Percentiles rank a stretch among this genome's conserved stretches.
Evolutionary conservation across 2,888 invertebrate species (phyloP).

Genomic region (Tineola bisselliella): DNA sequence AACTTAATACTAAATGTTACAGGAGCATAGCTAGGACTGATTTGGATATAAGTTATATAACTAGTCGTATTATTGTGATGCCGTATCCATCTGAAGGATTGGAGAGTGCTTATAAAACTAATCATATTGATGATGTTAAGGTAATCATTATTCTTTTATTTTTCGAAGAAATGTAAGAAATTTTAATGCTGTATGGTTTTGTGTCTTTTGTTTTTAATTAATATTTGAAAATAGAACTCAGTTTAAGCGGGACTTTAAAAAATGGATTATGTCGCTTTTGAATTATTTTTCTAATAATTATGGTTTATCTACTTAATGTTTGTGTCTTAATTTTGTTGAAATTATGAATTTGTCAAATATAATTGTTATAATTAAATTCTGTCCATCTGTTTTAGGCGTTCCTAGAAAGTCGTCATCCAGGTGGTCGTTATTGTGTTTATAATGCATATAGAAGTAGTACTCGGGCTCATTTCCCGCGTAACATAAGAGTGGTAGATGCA

Average conservation of each 20-base stretch:
- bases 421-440: slow-evolving; percentile 84
- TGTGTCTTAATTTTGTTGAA: background rate
- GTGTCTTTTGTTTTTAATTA: no score
- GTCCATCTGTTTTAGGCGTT: slow-evolving; percentile 54
- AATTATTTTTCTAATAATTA: no score
- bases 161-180: no score
- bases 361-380: background rate
- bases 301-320: no score
- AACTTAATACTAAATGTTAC: slow-evolving; percentile 36
- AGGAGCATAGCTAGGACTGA: slow-evolving; percentile 87
- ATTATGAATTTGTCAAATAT: no score
- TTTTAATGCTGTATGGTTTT: no score
- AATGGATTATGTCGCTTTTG: no score
- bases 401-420: slow-evolving; percentile 79
- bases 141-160: slow-evolving; percentile 36
- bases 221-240: no score
- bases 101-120: slow-evolving; percentile 91
- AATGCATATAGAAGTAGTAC: slow-evolving; percentile 73
- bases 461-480: slow-evolving; percentile 66
- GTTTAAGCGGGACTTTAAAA: no score
- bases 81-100: slow-evolving; percentile 94
- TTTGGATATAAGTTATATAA: slow-evolving; percentile 91
- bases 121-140: slow-evolving; percentile 92
- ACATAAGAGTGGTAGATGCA: slow-evolving; percentile 67
- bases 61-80: slow-evolving; percentile 91